A percentile compares a stretch with the other conserved stretches of the same genome.
Evolutionary conservation across 2,113 vertebrate species (phyloP).

Genomic region (Daphoenositta chrysoptera): DNA sequence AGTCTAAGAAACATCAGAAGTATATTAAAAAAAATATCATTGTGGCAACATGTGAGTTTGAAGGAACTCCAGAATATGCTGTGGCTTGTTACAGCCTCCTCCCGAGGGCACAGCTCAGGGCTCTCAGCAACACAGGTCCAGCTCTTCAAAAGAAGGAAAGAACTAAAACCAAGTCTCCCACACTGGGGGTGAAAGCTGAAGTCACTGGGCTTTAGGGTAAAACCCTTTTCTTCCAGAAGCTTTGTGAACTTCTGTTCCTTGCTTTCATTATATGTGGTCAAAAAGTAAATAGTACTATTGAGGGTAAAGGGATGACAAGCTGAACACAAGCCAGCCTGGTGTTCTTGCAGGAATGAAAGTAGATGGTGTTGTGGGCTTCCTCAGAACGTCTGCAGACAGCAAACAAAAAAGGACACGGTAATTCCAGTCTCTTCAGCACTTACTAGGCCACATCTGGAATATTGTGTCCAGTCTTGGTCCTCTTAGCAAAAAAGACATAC

Average conservation of each 20-base stretch:
- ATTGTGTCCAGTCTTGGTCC: background rate
- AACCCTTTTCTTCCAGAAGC: background rate
- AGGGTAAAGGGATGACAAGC: background rate
- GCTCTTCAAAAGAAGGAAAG: background rate
- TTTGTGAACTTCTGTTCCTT: background rate
- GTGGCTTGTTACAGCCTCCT: constrained; percentile 14
- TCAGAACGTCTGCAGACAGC: background rate
- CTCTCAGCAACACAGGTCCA: background rate
- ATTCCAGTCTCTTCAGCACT: background rate
- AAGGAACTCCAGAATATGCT: background rate
- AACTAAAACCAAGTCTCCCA: background rate
- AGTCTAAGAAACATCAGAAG: background rate
- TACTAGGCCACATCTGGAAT: background rate
- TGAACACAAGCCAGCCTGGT: background rate
- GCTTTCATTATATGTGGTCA: background rate
- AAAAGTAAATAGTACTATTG: background rate
- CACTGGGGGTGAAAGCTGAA: background rate
- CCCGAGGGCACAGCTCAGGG: background rate
- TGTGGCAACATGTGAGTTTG: background rate
- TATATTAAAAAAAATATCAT: background rate
- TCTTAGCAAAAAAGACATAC: background rate
- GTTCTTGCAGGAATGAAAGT: background rate
- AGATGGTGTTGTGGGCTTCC: background rate
- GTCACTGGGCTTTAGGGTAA: background rate
- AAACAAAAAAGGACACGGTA: background rate